Percentiles rank a stretch among this genome's conserved stretches.
Evolutionary conservation across 2,888 invertebrate species (phyloP).

Genomic region (Campaea margaritaria): DNA sequence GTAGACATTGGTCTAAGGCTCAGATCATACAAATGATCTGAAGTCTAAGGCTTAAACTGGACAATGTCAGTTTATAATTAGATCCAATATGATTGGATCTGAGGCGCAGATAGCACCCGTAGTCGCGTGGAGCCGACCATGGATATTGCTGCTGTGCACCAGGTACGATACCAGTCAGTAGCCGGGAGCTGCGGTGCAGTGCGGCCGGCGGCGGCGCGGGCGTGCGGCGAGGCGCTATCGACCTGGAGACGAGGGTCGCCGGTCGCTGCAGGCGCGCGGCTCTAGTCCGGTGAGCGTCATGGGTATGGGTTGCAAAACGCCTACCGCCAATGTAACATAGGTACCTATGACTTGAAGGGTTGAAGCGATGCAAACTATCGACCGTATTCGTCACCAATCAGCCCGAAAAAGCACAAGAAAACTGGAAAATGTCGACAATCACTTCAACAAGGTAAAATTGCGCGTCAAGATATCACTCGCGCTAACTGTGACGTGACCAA

Average conservation of each 20-base stretch:
- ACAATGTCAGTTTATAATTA: too few relatives aligned
- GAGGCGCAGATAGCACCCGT: too few relatives aligned
- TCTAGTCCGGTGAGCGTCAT: neutral
- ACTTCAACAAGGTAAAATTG: constrained; percentile 14
- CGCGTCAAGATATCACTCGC: constrained; percentile 42
- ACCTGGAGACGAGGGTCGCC: neutral
- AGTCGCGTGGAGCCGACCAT: too few relatives aligned
- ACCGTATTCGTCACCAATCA: neutral
- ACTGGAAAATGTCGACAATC: neutral
- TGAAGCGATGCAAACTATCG: neutral
- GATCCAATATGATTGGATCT: too few relatives aligned
- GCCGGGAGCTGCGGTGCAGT: neutral
- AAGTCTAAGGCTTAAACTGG: too few relatives aligned
- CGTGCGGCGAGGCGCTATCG: too few relatives aligned
- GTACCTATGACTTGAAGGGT: neutral
- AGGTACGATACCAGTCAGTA: too few relatives aligned
- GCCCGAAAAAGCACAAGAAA: too few relatives aligned
- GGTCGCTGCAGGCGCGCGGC: constrained; percentile 2
- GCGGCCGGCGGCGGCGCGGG: neutral
- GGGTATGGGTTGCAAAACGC: neutral
- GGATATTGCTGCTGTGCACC: too few relatives aligned
- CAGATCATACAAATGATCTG: too few relatives aligned
- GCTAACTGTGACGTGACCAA: constrained; percentile 50
- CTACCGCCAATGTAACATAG: neutral
- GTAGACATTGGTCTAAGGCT: too few relatives aligned